These are phyloP conservation scores for Rhagonycha lutea DNA, from an alignment of 2,888 invertebrate species.

Conservation along the genomic window DNA sequence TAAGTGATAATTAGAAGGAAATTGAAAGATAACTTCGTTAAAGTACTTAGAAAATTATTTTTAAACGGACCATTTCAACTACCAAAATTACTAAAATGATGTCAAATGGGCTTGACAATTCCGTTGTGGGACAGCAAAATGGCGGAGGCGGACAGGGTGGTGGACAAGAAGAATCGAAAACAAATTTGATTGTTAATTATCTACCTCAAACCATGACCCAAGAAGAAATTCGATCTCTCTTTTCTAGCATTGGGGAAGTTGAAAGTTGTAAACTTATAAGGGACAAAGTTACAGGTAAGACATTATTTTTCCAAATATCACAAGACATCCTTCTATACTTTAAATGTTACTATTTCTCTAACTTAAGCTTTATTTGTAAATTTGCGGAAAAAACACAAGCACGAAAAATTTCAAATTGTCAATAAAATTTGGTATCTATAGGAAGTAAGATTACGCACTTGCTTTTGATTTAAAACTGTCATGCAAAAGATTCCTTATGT, in stretches of 20 bases:
- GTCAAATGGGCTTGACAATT: conserved; percentile 83
- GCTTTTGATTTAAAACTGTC: not conserved
- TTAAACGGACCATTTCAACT: conserved; percentile 30
- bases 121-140: conserved; percentile 80
- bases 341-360: conserved; percentile 1
- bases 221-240: conserved; percentile 96
- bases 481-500: not conserved
- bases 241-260: conserved; percentile 98
- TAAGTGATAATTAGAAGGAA: not conserved
- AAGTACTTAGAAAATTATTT: conserved; percentile 15
- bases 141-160: conserved; percentile 65
- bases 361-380: not conserved
- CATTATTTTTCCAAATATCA: not conserved
- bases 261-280: conserved; percentile 99
- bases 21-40: conserved; percentile 5
- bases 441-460: not conserved
- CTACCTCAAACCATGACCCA: conserved; percentile 99
- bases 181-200: conserved; percentile 99
- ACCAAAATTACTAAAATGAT: conserved; percentile 60
- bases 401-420: not conserved
- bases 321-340: not conserved
- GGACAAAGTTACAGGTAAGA: conserved; percentile 92
- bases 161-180: conserved; percentile 91
- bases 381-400: conserved; percentile 4
- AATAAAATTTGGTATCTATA: not conserved